A percentile compares a stretch with the other conserved stretches of the same genome.
Conservation (phyloP, 1,140 invertebrate genomes). For the Philopotamus ludificatus region DNA sequence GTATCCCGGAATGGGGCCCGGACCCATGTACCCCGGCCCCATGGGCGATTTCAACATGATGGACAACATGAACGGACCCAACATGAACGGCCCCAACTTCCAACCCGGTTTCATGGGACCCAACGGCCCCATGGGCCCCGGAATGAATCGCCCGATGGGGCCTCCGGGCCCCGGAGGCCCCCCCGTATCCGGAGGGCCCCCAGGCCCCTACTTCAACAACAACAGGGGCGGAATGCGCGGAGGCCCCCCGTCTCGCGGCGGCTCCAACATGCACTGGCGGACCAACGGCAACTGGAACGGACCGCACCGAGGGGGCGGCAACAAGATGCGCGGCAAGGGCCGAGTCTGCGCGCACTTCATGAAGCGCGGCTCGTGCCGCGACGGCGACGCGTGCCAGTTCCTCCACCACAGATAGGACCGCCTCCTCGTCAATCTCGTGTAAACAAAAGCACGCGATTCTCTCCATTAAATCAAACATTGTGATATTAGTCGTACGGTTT, state of each 20-base stretch:
- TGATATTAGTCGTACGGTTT: no score
- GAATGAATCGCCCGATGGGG: constrained; percentile 36
- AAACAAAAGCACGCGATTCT: no score
- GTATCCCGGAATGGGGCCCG: no score
- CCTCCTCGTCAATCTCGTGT: no score
- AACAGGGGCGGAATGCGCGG: constrained; percentile 52
- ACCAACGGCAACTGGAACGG: constrained; percentile 55
- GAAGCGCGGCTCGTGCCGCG: constrained; percentile 71
- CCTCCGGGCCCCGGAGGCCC: constrained; percentile 46
- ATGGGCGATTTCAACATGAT: constrained; percentile 37
- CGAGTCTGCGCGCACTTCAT: constrained; percentile 73
- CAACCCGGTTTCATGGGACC: constrained; percentile 43
- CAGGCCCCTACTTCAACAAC: constrained; percentile 43
- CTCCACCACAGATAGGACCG: constrained; percentile 76
- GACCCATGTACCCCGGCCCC: constrained; percentile 42
- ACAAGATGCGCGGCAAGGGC: constrained; percentile 49
- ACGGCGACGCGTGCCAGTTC: constrained; percentile 75
- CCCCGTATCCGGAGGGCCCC: constrained; percentile 49
- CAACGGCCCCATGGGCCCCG: constrained; percentile 28
- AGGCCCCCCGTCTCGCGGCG: constrained; percentile 52
- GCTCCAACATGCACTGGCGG: constrained; percentile 53
- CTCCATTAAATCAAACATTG: no score
- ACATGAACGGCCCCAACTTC: constrained; percentile 18
- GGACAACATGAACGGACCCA: constrained; percentile 35
- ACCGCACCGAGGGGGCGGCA: constrained; percentile 55